phyloP scores from a whole-genome alignment of 2,888 invertebrate genomes.

The Steinernema hermaphroditum region DNA sequence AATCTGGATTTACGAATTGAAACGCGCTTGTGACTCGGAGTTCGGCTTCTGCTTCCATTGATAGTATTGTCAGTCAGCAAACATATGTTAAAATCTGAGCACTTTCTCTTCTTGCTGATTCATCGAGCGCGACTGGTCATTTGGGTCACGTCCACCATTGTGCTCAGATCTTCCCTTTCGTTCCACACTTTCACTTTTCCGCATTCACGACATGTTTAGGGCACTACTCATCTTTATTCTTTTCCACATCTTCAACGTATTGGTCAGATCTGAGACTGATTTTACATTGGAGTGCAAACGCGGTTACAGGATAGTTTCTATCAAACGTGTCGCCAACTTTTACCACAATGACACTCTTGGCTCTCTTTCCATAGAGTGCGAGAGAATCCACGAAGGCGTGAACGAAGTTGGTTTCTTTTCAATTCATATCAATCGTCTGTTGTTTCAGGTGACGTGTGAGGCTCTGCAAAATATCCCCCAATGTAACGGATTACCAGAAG shows the following conservation, averaged over 20 bases:
- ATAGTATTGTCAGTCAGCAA: no score
- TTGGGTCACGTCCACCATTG: slow-evolving; percentile 20
- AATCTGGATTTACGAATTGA: no score
- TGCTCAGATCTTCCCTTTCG: slow-evolving; percentile 12
- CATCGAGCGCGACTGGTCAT: slow-evolving; percentile 24
- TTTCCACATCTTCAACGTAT: not conserved
- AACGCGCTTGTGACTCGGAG: not conserved
- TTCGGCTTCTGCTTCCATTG: no score
- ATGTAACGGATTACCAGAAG: slow-evolving; percentile 52
- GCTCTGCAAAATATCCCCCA: slow-evolving; percentile 45
- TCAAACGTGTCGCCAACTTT: not conserved
- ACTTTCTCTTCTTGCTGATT: not conserved
- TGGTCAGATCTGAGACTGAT: slow-evolving; percentile 18
- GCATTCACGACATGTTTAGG: not conserved
- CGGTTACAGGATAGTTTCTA: slow-evolving; percentile 35
- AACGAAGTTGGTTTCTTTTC: not conserved
- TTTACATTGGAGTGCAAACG: slow-evolving; percentile 35
- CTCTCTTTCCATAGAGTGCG: slow-evolving; percentile 21
- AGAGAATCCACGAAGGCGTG: not conserved
- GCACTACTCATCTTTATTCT: not conserved
- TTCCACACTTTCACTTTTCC: slow-evolving; percentile 12
- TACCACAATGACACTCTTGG: slow-evolving; percentile 15
- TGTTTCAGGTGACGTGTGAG: slow-evolving; percentile 41
- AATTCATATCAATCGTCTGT: not conserved
- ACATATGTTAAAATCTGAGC: not conserved